These are phyloP conservation scores for Kryphioiulus occultus DNA, from an alignment of 2,888 invertebrate species.

Conservation along the genomic window DNA sequence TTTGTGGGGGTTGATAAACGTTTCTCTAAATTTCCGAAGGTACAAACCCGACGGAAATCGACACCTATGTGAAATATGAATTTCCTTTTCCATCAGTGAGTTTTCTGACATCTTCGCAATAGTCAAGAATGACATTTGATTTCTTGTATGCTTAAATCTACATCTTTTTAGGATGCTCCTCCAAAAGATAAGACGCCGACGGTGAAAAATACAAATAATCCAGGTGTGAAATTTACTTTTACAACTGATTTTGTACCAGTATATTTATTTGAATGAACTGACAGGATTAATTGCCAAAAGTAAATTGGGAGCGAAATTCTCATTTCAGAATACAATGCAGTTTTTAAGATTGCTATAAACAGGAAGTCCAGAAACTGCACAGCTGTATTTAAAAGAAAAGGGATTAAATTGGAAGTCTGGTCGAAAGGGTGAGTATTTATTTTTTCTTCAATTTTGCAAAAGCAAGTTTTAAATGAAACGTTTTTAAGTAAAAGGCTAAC, in stretches of 20 bases:
- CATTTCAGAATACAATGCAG: conserved; percentile 75
- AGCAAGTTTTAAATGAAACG: too few species aligned
- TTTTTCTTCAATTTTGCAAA: not conserved
- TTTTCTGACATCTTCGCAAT: conserved; percentile 53
- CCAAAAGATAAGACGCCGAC: conserved; percentile 77
- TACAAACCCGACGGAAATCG: conserved; percentile 82
- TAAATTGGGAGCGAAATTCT: not conserved
- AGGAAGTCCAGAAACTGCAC: conserved; percentile 81
- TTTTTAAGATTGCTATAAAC: conserved; percentile 80
- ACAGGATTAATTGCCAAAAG: too few species aligned
- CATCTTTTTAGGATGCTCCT: conserved; percentile 61
- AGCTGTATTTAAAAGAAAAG: conserved; percentile 86
- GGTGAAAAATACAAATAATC: conserved; percentile 85
- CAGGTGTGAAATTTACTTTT: conserved; percentile 62
- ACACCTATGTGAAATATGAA: conserved; percentile 92
- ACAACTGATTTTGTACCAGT: not conserved
- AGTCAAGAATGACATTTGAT: not conserved
- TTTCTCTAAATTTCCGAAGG: conserved; percentile 63
- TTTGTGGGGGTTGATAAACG: not conserved
- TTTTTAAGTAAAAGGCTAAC: too few species aligned
- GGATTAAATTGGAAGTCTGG: conserved; percentile 89
- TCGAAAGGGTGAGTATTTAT: conserved; percentile 81
- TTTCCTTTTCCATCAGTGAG: conserved; percentile 87
- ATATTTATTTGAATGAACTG: not conserved
- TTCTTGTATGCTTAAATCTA: conserved; percentile 7